A percentile compares a stretch with the other conserved stretches of the same genome.
phyloP scores from a whole-genome alignment of 1,140 invertebrate genomes.

The Megalopta genalis region DNA sequence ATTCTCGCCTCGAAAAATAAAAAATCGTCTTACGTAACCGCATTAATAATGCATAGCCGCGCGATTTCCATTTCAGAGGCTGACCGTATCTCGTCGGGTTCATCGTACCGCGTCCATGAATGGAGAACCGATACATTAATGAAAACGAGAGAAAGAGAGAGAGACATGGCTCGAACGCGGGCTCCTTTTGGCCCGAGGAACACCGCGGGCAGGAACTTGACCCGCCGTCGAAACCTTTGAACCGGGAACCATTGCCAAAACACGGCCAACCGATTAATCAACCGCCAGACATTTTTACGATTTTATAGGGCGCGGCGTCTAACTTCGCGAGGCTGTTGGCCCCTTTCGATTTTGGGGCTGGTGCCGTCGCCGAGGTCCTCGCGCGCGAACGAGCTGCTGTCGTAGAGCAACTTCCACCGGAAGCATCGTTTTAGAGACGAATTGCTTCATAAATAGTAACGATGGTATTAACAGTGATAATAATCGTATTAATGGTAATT shows the following conservation, averaged over 20 bases:
- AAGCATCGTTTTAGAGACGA: no score
- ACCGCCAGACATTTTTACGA: no score
- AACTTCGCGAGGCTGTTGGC: no score
- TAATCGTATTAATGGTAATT: no score
- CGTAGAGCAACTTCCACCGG: no score
- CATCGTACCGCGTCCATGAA: slow-evolving; percentile 47
- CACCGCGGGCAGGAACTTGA: background rate
- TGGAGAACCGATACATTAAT: slow-evolving; percentile 38
- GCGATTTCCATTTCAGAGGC: slow-evolving; percentile 54
- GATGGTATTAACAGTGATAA: no score
- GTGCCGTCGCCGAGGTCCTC: no score
- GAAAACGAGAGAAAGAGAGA: slow-evolving; percentile 7
- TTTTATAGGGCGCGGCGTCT: no score
- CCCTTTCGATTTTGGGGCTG: no score
- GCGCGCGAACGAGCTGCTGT: no score
- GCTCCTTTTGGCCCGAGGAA: background rate
- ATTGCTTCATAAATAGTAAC: no score
- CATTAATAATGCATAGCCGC: slow-evolving; percentile 56
- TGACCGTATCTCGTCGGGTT: slow-evolving; percentile 37
- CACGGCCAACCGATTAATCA: background rate
- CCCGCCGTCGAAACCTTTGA: background rate
- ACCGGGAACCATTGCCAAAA: background rate
- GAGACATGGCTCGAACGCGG: slow-evolving; percentile 1
- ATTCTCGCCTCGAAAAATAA: slow-evolving; percentile 5
- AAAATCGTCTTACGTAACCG: slow-evolving; percentile 49